These are phyloP conservation scores for Falco biarmicus DNA, from an alignment of 2,797 vertebrate species.

Conservation along the genomic window DNA sequence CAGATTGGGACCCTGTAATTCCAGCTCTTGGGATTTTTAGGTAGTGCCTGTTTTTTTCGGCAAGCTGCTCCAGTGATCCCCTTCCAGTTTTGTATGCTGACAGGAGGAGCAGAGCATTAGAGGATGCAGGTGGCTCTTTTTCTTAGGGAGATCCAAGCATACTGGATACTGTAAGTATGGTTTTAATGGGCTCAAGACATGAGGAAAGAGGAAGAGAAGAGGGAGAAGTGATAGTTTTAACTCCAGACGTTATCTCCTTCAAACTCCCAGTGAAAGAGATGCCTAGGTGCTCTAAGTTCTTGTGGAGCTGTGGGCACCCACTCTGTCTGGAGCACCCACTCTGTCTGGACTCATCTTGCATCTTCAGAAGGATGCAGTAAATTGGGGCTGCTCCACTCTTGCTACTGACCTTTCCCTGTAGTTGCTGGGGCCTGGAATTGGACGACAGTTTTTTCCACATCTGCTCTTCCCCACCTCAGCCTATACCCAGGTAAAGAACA, in stretches of 20 bases:
- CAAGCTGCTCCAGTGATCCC: neutral
- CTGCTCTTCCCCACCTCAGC: neutral
- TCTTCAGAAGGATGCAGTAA: neutral
- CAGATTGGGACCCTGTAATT: neutral
- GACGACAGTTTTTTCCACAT: neutral
- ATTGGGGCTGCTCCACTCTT: fast-evolving
- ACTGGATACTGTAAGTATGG: neutral
- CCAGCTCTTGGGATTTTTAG: neutral
- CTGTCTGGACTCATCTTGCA: neutral
- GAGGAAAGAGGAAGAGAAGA: neutral
- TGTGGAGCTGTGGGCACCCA: neutral
- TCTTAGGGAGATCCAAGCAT: neutral
- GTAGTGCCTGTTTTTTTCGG: neutral
- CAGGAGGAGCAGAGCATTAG: neutral
- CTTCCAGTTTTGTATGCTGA: neutral
- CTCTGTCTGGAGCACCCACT: neutral
- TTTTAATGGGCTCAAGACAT: neutral
- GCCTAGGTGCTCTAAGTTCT: neutral
- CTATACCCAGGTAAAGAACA: neutral
- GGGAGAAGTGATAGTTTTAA: neutral
- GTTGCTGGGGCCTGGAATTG: neutral
- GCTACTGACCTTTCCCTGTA: neutral
- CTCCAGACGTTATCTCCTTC: neutral
- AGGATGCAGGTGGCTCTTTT: neutral
- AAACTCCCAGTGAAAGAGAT: neutral